Evolutionary conservation across 2,888 invertebrate species (phyloP), one percentile per base, ranked within the genome.

Genomic region (Ophioninae sp.): DNA sequence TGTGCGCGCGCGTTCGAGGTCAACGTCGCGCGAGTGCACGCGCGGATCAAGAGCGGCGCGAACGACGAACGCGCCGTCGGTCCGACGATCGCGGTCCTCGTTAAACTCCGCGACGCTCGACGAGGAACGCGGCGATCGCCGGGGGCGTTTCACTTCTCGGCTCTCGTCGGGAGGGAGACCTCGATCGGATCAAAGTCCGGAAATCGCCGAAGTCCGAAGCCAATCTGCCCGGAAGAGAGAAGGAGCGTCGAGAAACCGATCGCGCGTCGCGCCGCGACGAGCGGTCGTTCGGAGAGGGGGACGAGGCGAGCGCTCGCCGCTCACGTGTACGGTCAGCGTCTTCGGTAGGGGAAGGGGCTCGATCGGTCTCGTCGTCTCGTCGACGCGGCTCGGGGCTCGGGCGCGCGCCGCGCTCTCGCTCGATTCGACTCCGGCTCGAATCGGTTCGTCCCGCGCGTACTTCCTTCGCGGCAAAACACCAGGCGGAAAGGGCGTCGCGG

Each of bases 311-410:
- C n/a, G n/a, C n/a, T n/a, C n/a, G n/a, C n/a, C n/a, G n/a, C 70
- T 84, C 75, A 85, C 84, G 65, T 85, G 81, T 56, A 85, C 81
- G 6, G 85, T 84, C n/a, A 85, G 81, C 37, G 59, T 73, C 73
- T 81, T 79, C 10, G 81, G 85, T 44, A 85, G 7, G 30, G 81
- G 68, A 39, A 79, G 23, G 0, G 79, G 56, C 21, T 83, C 83
- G 10, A 23, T 64, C 13, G 37, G 37, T 37, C 39, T 77, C 2
- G 50, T 37, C 44, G 50, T 37, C 44, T 61, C 70, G 50, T 81
- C 81, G 56, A 65, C 67, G 0, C 61, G 3, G 17, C 20, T 39
- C 0, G 76, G 79, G 8, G 56, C 68, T 20, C 73, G 77, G 2
- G 67, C 76, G 57, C 41, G 67, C 30, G 30, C 30, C 30, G 81